phyloP scores from a whole-genome alignment of 2,797 vertebrate species.

The Pteropus rufus region DNA sequence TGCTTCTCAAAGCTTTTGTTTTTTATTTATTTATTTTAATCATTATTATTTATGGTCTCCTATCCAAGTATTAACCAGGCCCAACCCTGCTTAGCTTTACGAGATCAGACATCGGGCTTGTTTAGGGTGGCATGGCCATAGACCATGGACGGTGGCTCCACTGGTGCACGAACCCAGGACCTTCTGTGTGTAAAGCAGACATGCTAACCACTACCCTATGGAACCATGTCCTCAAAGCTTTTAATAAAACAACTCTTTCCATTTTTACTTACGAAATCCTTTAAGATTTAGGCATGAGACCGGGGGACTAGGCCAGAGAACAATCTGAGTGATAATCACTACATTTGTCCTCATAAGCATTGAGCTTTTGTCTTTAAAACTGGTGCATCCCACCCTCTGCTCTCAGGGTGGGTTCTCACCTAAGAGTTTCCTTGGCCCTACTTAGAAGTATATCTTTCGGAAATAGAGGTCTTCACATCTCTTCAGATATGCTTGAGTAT shows the following conservation, averaged over 20 bases:
- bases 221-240: background rate
- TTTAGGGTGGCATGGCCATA: too few species aligned
- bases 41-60: too few species aligned
- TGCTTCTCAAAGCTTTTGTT: background rate
- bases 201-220: too few species aligned
- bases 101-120: too few species aligned
- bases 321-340: background rate
- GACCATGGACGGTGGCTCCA: too few species aligned
- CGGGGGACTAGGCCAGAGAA: background rate
- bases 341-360: background rate
- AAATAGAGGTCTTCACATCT: background rate
- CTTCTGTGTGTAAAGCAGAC: too few species aligned
- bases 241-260: background rate
- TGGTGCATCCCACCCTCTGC: background rate
- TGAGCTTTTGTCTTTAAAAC: background rate
- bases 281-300: background rate
- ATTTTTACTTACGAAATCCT: conserved; percentile 28
- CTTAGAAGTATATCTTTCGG: background rate
- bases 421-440: background rate
- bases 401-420: background rate
- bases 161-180: too few species aligned
- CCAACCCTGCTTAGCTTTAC: too few species aligned
- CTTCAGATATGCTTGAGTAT: background rate
- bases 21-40: too few species aligned
- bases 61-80: too few species aligned